Evolutionary conservation across 2,888 invertebrate species (phyloP).

Genomic region (Cactoblastis cactorum): DNA sequence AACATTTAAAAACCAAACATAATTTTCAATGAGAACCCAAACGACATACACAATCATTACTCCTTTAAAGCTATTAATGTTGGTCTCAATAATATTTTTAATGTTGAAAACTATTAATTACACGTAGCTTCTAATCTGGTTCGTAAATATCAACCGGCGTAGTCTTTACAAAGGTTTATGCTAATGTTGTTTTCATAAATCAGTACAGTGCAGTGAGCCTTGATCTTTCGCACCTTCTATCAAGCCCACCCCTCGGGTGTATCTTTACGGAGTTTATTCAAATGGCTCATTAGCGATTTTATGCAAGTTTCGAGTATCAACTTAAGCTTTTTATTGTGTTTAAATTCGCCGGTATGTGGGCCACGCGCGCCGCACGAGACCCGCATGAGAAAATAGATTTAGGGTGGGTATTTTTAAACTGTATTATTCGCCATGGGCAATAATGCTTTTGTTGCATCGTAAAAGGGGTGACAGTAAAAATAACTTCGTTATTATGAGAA

Average conservation of each 20-base stretch:
- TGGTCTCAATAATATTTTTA: slow-evolving; percentile 15
- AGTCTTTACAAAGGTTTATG: slow-evolving; percentile 51
- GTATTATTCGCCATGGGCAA: slow-evolving; percentile 42
- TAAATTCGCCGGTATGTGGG: slow-evolving; percentile 69
- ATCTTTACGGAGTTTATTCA: slow-evolving; percentile 31
- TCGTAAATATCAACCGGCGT: slow-evolving; percentile 66
- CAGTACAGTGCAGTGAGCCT: slow-evolving; percentile 39
- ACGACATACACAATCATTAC: neutral
- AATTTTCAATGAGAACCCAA: neutral
- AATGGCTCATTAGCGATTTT: slow-evolving; percentile 44
- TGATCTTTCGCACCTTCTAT: slow-evolving; percentile 64
- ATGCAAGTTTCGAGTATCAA: slow-evolving; percentile 51
- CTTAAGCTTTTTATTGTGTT: slow-evolving; percentile 56
- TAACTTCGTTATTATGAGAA: slow-evolving; percentile 41
- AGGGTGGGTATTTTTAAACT: slow-evolving; percentile 41
- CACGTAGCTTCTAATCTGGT: slow-evolving; percentile 42
- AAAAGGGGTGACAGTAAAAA: slow-evolving; percentile 37
- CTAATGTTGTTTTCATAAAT: slow-evolving; percentile 42
- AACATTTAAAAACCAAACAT: too few relatives aligned
- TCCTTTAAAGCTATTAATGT: neutral
- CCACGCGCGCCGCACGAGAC: slow-evolving; percentile 72
- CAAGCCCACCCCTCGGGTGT: slow-evolving; percentile 41
- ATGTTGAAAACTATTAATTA: slow-evolving; percentile 13
- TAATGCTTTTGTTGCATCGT: slow-evolving; percentile 37
- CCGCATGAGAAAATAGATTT: slow-evolving; percentile 51